These are phyloP conservation scores for Halocynthia roretzi DNA, from an alignment of 23 tunicate species.

Conservation along the genomic window DNA sequence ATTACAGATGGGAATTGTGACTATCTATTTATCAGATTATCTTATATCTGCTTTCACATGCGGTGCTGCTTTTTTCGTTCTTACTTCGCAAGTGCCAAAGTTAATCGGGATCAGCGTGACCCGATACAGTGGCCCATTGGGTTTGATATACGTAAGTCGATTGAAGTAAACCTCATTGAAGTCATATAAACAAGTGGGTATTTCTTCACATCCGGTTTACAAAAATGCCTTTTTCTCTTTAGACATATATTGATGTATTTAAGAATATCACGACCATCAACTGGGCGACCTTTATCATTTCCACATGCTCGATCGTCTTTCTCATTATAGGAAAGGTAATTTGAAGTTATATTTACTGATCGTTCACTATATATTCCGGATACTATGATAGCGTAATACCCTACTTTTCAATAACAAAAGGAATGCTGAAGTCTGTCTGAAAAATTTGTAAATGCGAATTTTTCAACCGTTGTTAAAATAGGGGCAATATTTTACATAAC, in stretches of 20 bases:
- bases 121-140: conserved; percentile 56
- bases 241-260: conserved; percentile 81
- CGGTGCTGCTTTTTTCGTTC: conserved; percentile 80
- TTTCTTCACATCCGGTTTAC: background rate
- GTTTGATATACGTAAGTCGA: conserved; percentile 55
- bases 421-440: background rate
- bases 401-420: background rate
- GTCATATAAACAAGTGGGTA: background rate
- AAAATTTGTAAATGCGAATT: background rate
- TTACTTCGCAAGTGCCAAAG: conserved; percentile 89
- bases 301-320: conserved; percentile 52
- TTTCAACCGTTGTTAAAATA: background rate
- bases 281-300: conserved; percentile 58
- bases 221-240: background rate
- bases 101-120: conserved; percentile 45
- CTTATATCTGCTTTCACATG: conserved; percentile 88
- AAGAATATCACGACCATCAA: conserved; percentile 32
- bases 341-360: background rate
- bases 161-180: background rate
- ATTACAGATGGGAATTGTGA: conserved; percentile 65
- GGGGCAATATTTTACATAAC: too few relatives aligned
- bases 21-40: conserved; percentile 61
- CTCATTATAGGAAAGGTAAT: conserved; percentile 78
- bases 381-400: background rate
- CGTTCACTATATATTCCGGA: background rate